Evolutionary conservation across 2,113 vertebrate genomes (phyloP).

Genomic region (Mustela nigripes): DNA sequence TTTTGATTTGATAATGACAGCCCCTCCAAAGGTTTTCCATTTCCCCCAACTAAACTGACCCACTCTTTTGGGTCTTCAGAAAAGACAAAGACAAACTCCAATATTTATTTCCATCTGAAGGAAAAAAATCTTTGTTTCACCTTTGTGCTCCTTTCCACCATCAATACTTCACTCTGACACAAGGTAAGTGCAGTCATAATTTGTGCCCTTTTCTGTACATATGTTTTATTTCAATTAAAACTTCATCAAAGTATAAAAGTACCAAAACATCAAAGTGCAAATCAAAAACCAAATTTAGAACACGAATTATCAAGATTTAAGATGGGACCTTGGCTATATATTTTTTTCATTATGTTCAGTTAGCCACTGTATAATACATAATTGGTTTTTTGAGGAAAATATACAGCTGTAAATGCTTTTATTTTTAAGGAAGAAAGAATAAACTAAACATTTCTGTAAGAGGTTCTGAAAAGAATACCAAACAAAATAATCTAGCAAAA

Average conservation of each 20-base stretch:
- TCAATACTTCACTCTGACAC: background rate
- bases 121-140: background rate
- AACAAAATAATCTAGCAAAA: background rate
- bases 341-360: too few species aligned
- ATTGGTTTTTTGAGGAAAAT: background rate
- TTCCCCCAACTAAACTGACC: background rate
- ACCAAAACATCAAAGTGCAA: background rate
- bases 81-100: constrained; percentile 13
- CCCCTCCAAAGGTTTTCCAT: background rate
- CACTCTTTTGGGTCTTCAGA: background rate
- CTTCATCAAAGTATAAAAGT: background rate
- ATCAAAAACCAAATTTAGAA: background rate
- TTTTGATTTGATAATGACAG: background rate
- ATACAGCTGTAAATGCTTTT: background rate
- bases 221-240: background rate
- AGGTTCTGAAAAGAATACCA: background rate
- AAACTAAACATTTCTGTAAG: background rate
- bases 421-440: constrained; percentile 9
- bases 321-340: background rate
- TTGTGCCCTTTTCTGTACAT: background rate
- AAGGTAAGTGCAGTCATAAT: background rate
- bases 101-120: background rate
- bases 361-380: too few species aligned
- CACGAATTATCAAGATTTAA: background rate
- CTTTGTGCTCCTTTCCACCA: background rate